phyloP scores from a whole-genome alignment of 2,797 vertebrate genomes.

The Poecile montanus region DNA sequence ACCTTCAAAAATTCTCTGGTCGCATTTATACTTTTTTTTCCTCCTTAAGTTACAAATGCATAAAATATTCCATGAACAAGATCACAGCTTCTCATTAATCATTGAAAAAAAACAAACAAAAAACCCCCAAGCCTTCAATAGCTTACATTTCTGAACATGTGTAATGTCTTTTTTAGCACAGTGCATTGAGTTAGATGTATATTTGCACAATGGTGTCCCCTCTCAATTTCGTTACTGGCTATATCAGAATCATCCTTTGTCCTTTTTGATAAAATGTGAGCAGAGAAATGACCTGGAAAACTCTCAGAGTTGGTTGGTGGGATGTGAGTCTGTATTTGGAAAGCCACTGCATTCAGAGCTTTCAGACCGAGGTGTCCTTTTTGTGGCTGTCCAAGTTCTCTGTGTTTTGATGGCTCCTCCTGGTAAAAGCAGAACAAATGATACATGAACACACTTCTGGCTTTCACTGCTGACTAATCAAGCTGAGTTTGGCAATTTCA shows the following conservation, averaged over 20 bases:
- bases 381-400: background rate
- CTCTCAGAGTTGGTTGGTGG: background rate
- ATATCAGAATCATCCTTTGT: background rate
- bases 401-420: slow-evolving; percentile 36
- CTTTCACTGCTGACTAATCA: background rate
- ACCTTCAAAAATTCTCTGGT: background rate
- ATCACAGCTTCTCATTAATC: background rate
- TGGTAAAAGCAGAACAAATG: slow-evolving; percentile 21
- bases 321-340: background rate
- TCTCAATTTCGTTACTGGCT: background rate
- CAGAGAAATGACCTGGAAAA: background rate
- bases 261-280: background rate
- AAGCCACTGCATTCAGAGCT: background rate
- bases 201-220: background rate
- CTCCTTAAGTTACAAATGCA: background rate
- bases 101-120: background rate
- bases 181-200: background rate
- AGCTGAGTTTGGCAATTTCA: background rate
- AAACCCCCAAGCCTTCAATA: background rate
- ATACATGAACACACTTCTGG: background rate
- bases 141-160: background rate
- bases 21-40: background rate
- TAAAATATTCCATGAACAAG: background rate
- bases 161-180: background rate
- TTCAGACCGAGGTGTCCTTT: slow-evolving; percentile 9